Percentiles rank a stretch among this genome's conserved stretches.
phyloP scores from a whole-genome alignment of 2,888 invertebrate species.

The Smittia aterrima region DNA sequence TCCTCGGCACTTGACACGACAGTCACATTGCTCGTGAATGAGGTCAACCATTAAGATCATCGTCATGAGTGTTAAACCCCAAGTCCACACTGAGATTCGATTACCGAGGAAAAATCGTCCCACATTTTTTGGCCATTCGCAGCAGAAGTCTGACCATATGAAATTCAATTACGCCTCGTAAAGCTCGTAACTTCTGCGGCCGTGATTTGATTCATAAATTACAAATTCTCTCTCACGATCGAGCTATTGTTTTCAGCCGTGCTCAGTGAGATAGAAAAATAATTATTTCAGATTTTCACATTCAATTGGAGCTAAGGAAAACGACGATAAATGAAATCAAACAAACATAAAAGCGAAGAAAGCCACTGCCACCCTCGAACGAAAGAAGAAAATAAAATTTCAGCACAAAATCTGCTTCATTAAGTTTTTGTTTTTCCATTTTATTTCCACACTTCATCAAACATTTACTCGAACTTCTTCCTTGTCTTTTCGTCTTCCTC shows the following conservation, averaged over 20 bases:
- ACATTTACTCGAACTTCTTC: conserved; percentile 7
- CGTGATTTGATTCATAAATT: conserved; percentile 22
- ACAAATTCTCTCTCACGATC: conserved; percentile 8
- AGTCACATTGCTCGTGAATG: background rate
- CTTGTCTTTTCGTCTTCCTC: background rate
- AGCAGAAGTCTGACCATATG: background rate
- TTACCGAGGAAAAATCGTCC: background rate
- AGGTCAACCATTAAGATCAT: background rate
- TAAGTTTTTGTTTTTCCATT: conserved; percentile 33
- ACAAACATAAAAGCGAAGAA: conserved; percentile 10
- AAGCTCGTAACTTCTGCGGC: background rate
- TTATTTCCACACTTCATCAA: conserved; percentile 39
- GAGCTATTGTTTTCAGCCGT: conserved; percentile 5
- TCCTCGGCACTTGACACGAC: too few species aligned
- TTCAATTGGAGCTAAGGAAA: conserved; percentile 23
- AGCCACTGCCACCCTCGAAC: background rate
- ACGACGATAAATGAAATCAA: background rate
- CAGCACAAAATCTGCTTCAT: conserved; percentile 38
- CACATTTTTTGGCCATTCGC: background rate
- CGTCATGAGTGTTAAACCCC: background rate
- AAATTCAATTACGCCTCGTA: background rate
- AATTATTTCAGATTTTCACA: conserved; percentile 39
- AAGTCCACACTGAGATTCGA: background rate
- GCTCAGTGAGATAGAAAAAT: conserved; percentile 32
- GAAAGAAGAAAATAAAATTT: conserved; percentile 26